Percentiles rank a stretch among this genome's conserved stretches.
Conservation (phyloP, 1,140 invertebrate species). For the Drosophila parabipectinata region DNA sequence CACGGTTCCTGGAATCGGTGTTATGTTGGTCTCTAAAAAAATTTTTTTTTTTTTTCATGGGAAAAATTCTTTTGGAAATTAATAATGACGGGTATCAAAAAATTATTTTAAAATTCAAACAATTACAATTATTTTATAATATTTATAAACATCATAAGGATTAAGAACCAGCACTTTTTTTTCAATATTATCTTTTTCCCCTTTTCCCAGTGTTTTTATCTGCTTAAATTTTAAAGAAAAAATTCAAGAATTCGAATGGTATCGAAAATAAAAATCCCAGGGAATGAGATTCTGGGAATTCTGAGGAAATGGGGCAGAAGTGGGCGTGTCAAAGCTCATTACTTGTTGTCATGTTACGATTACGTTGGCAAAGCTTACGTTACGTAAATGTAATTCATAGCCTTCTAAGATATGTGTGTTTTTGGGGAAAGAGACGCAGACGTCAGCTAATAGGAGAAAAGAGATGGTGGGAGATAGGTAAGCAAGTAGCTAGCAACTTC, state of each 20-base stretch:
- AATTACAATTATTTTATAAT: too few relatives aligned
- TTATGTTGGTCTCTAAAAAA: too few relatives aligned
- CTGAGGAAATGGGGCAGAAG: neutral
- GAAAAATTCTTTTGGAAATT: too few relatives aligned
- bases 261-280: neutral
- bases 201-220: slow-evolving; percentile 16
- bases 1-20: too few relatives aligned
- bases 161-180: too few relatives aligned
- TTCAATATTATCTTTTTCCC: too few relatives aligned
- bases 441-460: neutral
- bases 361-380: slow-evolving; percentile 62
- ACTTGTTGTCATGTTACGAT: slow-evolving; percentile 71
- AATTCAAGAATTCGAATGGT: slow-evolving; percentile 52
- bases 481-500: slow-evolving; percentile 7
- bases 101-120: too few relatives aligned
- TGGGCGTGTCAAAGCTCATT: slow-evolving; percentile 54
- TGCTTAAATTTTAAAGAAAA: slow-evolving; percentile 36
- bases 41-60: too few relatives aligned
- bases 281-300: neutral
- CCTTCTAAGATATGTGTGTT: slow-evolving; percentile 24
- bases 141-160: too few relatives aligned
- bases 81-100: too few relatives aligned
- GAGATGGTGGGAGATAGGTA: neutral
- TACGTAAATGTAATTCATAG: slow-evolving; percentile 70
- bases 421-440: slow-evolving; percentile 1